Evolutionary conservation across 1,140 invertebrate genomes (phyloP).

Genomic region (Sogatella furcifera): DNA sequence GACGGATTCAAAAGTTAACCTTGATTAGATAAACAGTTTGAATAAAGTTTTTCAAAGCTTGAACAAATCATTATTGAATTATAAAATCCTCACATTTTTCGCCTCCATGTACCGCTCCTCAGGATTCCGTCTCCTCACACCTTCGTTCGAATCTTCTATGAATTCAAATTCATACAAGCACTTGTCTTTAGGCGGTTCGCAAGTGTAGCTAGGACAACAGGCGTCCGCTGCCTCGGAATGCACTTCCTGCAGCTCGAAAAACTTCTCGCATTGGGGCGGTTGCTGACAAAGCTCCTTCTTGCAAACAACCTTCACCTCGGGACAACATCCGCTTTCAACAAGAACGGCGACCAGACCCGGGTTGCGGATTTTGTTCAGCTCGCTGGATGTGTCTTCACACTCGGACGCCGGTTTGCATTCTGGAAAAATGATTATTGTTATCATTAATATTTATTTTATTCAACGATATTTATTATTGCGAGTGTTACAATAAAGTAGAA

Average conservation of each 20-base stretch:
- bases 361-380: not conserved
- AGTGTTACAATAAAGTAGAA: too few species aligned
- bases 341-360: not conserved
- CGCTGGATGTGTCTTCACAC: not conserved
- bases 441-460: too few species aligned
- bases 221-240: not conserved
- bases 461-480: too few species aligned
- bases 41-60: too few species aligned
- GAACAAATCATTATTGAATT: too few species aligned
- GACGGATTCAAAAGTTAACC: too few species aligned
- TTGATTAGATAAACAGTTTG: too few species aligned
- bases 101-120: slow-evolving; percentile 31
- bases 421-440: not conserved
- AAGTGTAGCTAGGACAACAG: not conserved
- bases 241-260: not conserved
- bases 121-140: slow-evolving; percentile 36
- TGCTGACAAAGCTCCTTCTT: not conserved
- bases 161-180: slow-evolving; percentile 51
- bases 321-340: not conserved
- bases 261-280: not conserved
- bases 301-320: not conserved
- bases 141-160: slow-evolving; percentile 38
- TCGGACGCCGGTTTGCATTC: not conserved
- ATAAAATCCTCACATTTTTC: slow-evolving; percentile 32
- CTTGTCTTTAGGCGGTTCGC: slow-evolving; percentile 47